Conservation (phyloP, 2,113 vertebrate species). For the Microtus richardsoni region DNA sequence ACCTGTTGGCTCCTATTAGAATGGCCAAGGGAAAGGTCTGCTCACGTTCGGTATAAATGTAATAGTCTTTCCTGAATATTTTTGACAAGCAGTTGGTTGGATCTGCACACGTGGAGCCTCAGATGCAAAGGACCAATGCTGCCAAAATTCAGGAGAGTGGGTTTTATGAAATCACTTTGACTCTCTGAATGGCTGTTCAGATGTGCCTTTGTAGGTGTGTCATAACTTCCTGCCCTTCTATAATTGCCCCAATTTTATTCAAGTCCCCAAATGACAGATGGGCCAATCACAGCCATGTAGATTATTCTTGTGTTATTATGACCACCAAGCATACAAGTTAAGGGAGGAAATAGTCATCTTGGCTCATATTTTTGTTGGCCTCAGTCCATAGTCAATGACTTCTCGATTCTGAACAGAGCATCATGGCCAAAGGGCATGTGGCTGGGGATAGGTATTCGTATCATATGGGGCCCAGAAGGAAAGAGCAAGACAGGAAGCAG, state of each 20-base stretch:
- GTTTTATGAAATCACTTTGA: background rate
- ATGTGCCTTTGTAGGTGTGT: background rate
- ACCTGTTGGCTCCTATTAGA: background rate
- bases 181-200: background rate
- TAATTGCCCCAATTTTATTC: background rate
- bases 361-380: background rate
- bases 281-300: background rate
- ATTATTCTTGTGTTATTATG: background rate
- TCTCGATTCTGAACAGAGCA: too few relatives aligned
- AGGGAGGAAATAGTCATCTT: background rate
- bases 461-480: background rate
- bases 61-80: background rate
- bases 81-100: background rate
- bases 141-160: background rate
- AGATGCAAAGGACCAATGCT: background rate
- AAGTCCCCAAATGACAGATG: background rate
- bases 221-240: background rate
- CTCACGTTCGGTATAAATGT: background rate
- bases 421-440: too few relatives aligned
- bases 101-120: background rate
- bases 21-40: background rate
- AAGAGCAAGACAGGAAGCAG: background rate
- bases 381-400: background rate
- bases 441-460: background rate
- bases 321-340: background rate